These are phyloP conservation scores for Procambarus clarkii DNA, from an alignment of 1,140 invertebrate species.

Conservation along the genomic window DNA sequence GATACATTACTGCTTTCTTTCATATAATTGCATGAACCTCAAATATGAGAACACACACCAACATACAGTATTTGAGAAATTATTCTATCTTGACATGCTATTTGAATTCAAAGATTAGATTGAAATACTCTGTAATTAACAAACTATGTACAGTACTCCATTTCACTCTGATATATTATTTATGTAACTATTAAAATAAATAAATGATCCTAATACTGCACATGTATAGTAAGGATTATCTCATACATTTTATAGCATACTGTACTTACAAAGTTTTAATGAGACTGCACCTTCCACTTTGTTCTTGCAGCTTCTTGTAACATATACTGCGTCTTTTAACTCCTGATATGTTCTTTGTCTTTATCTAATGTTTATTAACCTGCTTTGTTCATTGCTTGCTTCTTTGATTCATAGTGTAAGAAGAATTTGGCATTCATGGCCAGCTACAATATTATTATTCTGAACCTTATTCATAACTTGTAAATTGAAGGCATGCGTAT, in stretches of 20 bases:
- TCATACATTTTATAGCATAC: background rate
- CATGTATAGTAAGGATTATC: background rate
- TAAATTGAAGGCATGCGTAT: too few species aligned
- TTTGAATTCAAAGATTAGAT: background rate
- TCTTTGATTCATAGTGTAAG: background rate
- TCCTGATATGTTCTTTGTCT: background rate
- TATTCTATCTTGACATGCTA: background rate
- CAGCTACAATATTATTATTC: too few species aligned
- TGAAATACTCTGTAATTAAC: background rate
- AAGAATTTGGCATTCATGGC: too few species aligned
- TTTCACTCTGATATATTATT: background rate
- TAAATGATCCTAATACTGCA: background rate
- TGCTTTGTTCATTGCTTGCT: background rate
- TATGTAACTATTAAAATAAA: background rate
- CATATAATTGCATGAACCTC: constrained; percentile 19
- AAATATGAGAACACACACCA: constrained; percentile 14
- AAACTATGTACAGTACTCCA: background rate
- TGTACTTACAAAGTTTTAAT: background rate
- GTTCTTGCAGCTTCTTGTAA: background rate
- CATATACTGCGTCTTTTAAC: background rate
- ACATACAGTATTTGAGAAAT: background rate
- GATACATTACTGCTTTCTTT: constrained; percentile 19
- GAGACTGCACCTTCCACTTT: background rate
- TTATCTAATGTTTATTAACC: background rate
- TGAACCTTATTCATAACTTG: too few species aligned